Conservation (phyloP, 2,888 invertebrate genomes). For the Microchrysa polita region DNA sequence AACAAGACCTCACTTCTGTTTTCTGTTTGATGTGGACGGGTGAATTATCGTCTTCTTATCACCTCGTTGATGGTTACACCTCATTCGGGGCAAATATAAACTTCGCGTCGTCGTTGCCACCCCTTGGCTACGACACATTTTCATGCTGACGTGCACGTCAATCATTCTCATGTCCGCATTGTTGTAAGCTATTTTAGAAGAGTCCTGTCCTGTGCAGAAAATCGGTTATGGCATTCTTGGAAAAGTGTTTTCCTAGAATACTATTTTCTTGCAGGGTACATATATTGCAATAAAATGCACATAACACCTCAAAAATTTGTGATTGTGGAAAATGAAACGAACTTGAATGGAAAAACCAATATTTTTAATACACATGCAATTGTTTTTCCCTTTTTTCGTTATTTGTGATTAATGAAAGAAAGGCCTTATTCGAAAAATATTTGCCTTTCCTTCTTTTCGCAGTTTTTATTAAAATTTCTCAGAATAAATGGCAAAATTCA, state of each 20-base stretch:
- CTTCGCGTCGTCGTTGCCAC: background rate
- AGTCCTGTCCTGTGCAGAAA: background rate
- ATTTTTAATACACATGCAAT: too few relatives aligned
- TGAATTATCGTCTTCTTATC: conserved; percentile 30
- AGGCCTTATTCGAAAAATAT: too few relatives aligned
- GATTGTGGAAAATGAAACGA: too few relatives aligned
- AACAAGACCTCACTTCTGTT: too few relatives aligned
- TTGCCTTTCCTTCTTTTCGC: too few relatives aligned
- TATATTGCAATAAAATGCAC: conserved; percentile 16
- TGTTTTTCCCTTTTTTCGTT: too few relatives aligned
- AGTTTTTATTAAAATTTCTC: too few relatives aligned
- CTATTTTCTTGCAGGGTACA: background rate
- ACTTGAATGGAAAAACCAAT: too few relatives aligned
- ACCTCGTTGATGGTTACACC: conserved; percentile 37
- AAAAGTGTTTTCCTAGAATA: conserved; percentile 10
- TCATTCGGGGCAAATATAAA: background rate
- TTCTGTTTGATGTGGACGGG: background rate
- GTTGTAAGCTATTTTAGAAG: conserved; percentile 1
- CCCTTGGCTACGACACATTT: conserved; percentile 29
- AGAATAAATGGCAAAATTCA: too few relatives aligned
- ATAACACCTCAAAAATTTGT: conserved; percentile 5
- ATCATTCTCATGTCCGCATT: conserved; percentile 42
- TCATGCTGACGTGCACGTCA: conserved; percentile 47
- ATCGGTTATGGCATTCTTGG: conserved; percentile 18
- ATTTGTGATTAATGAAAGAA: too few relatives aligned